These are phyloP conservation scores for Caenorhabditis plicata DNA, from an alignment of 2,888 invertebrate species.

Conservation along the genomic window DNA sequence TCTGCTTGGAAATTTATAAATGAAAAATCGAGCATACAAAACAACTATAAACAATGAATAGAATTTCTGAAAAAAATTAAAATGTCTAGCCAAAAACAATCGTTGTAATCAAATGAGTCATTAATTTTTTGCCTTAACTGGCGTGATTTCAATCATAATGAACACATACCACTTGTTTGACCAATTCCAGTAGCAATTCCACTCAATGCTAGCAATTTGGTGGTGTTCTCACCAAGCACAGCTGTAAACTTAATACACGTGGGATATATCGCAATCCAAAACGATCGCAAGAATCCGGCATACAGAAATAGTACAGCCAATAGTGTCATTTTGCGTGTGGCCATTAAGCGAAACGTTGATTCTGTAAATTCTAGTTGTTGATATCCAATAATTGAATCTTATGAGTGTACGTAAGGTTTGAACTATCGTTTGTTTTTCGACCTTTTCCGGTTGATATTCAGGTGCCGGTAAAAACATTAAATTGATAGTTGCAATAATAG, in stretches of 20 bases:
- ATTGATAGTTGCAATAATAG: slow-evolving; percentile 11
- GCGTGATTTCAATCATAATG: no score
- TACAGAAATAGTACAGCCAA: slow-evolving; percentile 24
- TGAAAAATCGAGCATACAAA: background rate
- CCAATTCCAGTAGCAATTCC: slow-evolving; percentile 30
- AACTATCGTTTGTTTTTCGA: slow-evolving; percentile 5
- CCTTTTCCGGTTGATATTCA: slow-evolving; percentile 14
- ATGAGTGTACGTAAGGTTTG: slow-evolving; percentile 16
- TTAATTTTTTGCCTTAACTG: no score
- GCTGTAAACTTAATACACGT: slow-evolving; percentile 29
- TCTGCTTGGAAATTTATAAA: no score
- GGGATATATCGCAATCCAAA: slow-evolving; percentile 34
- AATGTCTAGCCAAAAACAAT: background rate
- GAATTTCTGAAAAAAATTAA: background rate
- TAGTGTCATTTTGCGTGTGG: slow-evolving; percentile 11
- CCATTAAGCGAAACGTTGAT: slow-evolving; percentile 18
- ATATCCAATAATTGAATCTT: no score
- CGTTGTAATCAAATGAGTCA: no score
- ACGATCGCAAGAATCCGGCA: slow-evolving; percentile 26
- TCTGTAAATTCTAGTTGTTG: slow-evolving; percentile 1
- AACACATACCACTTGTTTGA: no score
- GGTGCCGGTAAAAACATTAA: slow-evolving; percentile 9
- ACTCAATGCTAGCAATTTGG: slow-evolving; percentile 12
- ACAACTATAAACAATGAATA: background rate
- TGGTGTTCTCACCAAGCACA: slow-evolving; percentile 20